A percentile compares a stretch with the other conserved stretches of the same genome.
Evolutionary conservation across 2,797 vertebrate species (phyloP).

Genomic region (Hyperoplus lanceolatus): DNA sequence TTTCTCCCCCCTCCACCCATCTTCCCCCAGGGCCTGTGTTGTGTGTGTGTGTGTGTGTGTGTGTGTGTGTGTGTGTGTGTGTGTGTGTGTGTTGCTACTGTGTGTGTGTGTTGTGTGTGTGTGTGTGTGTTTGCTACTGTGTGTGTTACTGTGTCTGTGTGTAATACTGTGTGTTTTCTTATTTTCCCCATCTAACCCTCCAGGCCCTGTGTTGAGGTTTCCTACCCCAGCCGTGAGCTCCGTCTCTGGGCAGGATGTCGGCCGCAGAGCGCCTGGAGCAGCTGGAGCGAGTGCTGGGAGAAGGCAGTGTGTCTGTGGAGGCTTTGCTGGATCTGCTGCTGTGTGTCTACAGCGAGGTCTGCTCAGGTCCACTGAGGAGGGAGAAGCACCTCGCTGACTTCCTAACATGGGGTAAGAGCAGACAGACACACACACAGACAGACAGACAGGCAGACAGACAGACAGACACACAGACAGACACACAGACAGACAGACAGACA

Average conservation of each 20-base stretch:
- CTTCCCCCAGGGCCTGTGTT: too few relatives aligned
- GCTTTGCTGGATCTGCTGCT: constrained; percentile 94
- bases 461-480: not conserved
- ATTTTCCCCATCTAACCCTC: too few relatives aligned
- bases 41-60: too few relatives aligned
- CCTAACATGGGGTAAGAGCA: constrained; percentile 92
- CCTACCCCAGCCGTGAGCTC: not conserved
- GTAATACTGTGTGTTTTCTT: too few relatives aligned
- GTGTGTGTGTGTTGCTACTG: too few relatives aligned
- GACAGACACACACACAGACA: not conserved
- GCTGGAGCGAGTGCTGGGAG: constrained; percentile 93
- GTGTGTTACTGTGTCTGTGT: too few relatives aligned
- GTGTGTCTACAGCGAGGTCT: constrained; percentile 92
- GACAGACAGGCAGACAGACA: too few relatives aligned
- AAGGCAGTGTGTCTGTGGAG: constrained; percentile 89
- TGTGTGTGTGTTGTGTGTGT: too few relatives aligned
- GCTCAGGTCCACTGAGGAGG: constrained; percentile 89
- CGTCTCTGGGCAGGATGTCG: constrained; percentile 86
- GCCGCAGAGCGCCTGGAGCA: constrained; percentile 94
- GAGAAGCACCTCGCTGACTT: constrained; percentile 97
- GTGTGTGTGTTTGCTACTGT: too few relatives aligned
- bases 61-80: too few relatives aligned
- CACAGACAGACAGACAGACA: not conserved
- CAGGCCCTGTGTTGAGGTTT: too few relatives aligned
- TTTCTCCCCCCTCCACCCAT: too few relatives aligned